Base-by-base conservation (phyloP, 2,113 vertebrate genomes). In the Oreocharis arfaki region DNA sequence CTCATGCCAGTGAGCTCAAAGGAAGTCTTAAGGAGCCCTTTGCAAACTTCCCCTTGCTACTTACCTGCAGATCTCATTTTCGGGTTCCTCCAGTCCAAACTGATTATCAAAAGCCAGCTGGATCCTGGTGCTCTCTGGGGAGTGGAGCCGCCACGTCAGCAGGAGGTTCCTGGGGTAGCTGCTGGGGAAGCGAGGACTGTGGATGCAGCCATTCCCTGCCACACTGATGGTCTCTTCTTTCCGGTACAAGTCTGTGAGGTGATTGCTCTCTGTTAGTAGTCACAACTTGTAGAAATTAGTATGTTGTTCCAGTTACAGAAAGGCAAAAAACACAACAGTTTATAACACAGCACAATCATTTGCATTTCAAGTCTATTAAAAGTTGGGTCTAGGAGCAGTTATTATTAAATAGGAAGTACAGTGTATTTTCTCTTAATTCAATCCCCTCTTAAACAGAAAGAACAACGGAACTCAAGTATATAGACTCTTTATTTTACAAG, bases 211-310 rank as follows among this genome's bases (percentile, higher is more conserved):
- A 1, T 97, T 98, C 86, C 97, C 96, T 44, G 98, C 98, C 95
- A 99, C 98, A 9, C 96, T 97, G 98, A 99, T 96, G 96, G 97
- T 98, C 93, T 99, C 99, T 87, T 99, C 99, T 96, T 98, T 99
- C 93, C 98, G 98, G 98, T 99, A 99, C 97, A 99, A 98, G 98
- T 99, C 99, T 99, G 99, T 99, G 98, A 99, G 98, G 98, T 95
- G 98, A 99, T 99, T 99, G 98, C 98, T 98, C 97, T 99, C 98
- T 98, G 98, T 99, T 99, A 99, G 98, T 98, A 98, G 97, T 98
- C 98, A 99, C 98, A 99, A 98, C 98, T 98, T 96, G 98, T 98
- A 98, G 97, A 98, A 98, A 98, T 99, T 98, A 98, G 97, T 98
- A 98, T 94, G 97, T 98, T 98, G 98, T 79, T 98, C 98, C 98